Base-by-base conservation (phyloP, 2,797 vertebrate species). In the Rhinella marina region DNA sequence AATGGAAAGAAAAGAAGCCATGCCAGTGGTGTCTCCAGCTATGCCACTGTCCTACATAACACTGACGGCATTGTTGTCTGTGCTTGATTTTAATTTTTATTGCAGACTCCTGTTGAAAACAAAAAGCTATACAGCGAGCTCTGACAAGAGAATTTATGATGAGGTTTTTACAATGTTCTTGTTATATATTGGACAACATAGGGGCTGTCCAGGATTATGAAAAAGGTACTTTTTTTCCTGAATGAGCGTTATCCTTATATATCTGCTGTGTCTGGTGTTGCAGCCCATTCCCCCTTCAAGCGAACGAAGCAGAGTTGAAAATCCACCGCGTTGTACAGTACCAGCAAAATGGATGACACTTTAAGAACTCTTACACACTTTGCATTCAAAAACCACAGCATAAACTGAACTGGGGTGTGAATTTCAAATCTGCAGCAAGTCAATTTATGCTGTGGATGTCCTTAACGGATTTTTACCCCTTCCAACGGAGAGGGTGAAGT, bases 1-100 rank as follows among this genome's bases (percentile, higher is more conserved):
- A 23, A 57, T 21, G 16, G 48, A 61, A 41, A 13, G 83, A 17
- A 29, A 23, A 3, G 1, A 21, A 59, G 83, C 83, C 87, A 81
- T 52, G n/a, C 13, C 8, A 54, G 2, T 10, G 14, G 41, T 81
- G 73, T 57, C 81, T 27, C 48, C 70, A 48, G 62, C 29, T 27
- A 27, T 77, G 70, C 50, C 59, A 52, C 59, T 68, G 70, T 13
- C 32, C 50, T 16, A 54, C 4, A 64, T 12, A 76, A 86, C 79
- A 86, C 48, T 57, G 72, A 86, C 52, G 72, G 29, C 50, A 82
- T 50, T 68, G 87, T 88, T 54, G 66, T 68, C n/a, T n/a, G 13
- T 21, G 32, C 62, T 32, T 29, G 2, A n/a, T n/a, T n/a, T 50
- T 1, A 1, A 48, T 75, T 50, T 41, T 21, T n/a, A 75, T 13